Evolutionary conservation across 2,888 invertebrate genomes (phyloP), one percentile per base, ranked within the genome.

Genomic region (Zootermopsis nevadensis): DNA sequence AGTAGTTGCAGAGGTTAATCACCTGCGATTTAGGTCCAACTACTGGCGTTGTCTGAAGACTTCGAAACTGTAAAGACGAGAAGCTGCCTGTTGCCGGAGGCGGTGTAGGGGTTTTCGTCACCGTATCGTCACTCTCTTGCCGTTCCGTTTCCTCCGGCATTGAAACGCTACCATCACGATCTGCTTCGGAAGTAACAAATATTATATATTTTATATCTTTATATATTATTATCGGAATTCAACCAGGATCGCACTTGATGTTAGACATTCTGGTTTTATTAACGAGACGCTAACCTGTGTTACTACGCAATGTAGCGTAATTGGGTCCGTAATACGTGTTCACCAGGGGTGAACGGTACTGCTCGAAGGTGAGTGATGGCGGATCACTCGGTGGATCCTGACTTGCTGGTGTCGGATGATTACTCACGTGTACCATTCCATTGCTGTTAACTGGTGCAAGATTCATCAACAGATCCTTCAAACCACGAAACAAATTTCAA

Each of bases 391-490:
- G 87, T 12, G 88, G 88, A 82, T 88, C 89, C 85, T 88, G 89
- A 84, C 88, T 88, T 35, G 89, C 88, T 24, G 90, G 89, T 24
- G 90, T 89, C 66, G 89, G 89, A 76, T 89, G 89, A 82, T 88
- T 88, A 85, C 88, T 89, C 80, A 87, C 88, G 80, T 66, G 82
- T 15, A 87, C 87, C 80, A 86, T 86, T 83, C 88, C 87, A 53
- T 87, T 88, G 84, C 88, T 89, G 86, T 91, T 90, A 85, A 90
- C 89, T 38, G 92, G 92, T 24, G 92, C 91, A 84, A 93, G 89
- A 88, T 92, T 93, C 90, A 92, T 89, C 85, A 93, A 89, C 35
- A 93, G 89, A 85, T 92, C 93, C 92, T 93, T 88, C 66, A 86
- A 86, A 85, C 74, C 48, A 48, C 19, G 19, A 19, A 19, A n/a